Evolutionary conservation across 2,888 invertebrate genomes (phyloP), one percentile per base, ranked within the genome.

Genomic region (Euspilapteryx auroguttella): DNA sequence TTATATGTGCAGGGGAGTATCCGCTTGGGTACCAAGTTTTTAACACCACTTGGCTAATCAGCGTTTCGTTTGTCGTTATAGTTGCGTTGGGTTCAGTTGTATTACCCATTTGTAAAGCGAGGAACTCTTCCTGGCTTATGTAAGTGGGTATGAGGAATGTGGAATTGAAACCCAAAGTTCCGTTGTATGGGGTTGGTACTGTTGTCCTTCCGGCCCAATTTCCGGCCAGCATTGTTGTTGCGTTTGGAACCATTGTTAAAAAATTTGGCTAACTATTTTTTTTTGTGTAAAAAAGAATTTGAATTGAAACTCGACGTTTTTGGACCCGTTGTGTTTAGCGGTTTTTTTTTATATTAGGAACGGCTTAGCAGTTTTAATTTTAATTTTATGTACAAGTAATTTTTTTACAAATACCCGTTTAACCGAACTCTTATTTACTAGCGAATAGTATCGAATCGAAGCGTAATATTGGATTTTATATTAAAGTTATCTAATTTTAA

Each of bases 1-100:
- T 86, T 44, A 96, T 94, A 54, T 94, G 91, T 22, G 89, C 84
- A 28, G 93, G 79, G n/a, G 91, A 89, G 56, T 95, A 95, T 1
- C 93, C 94, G 42, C 91, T 93, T 0, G 94, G 94, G 55, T 92
- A 93, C 64, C 80, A 63, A 14, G 83, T 79, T 31, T 79, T 77
- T 30, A 80, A 51, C 15, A 82, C 58, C 34, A 82, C 57, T 38
- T 79, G 68, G 30, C 80, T 81, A 33, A 71, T 47, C 30, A 61
- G 64, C 13, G 69, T 69, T 32, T 79, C 79, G 49, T 79, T 79
- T 1, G 58, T 39, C 20, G 54, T 42, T 26, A 78, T 64, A 14
- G 49, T 53, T 25, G 59, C 61, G 44, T 80, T 81, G 25, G 63
- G 66, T 34, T 78, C 66, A 0, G 71, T 59, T 4, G 68, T 63